Evolutionary conservation across 2,797 vertebrate genomes (phyloP).

Genomic region (Enteromius fasciolatus): DNA sequence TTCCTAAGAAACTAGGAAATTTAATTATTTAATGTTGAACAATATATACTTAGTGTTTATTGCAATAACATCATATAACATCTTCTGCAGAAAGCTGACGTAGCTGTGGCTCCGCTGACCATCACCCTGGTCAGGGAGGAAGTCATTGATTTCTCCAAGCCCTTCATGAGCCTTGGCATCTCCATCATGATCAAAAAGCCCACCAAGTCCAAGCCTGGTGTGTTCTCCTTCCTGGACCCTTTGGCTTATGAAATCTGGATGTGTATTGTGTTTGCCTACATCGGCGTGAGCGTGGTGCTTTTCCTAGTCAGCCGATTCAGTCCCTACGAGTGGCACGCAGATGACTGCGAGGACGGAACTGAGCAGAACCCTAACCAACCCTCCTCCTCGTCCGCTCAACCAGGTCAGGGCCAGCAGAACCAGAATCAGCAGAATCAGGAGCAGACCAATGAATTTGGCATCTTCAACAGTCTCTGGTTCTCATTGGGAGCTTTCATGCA

Average conservation of each 20-base stretch:
- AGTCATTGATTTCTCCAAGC: slow-evolving; percentile 99
- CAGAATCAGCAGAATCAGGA: slow-evolving; percentile 80
- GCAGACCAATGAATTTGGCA: slow-evolving; percentile 97
- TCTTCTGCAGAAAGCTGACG: slow-evolving; percentile 88
- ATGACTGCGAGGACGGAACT: slow-evolving; percentile 90
- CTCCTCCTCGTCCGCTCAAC: slow-evolving; percentile 71
- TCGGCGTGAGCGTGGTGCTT: slow-evolving; percentile 97
- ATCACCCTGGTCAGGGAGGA: slow-evolving; percentile 98
- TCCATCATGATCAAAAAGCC: slow-evolving; percentile 99
- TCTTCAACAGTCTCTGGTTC: slow-evolving; percentile 99
- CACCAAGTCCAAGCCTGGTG: slow-evolving; percentile 97
- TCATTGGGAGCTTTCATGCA: slow-evolving; percentile 99
- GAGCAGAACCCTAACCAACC: slow-evolving; percentile 81
- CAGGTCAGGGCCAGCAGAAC: slow-evolving; percentile 80
- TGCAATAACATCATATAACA: background rate
- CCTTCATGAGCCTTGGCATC: slow-evolving; percentile 98
- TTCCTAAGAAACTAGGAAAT: background rate
- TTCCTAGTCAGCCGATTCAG: slow-evolving; percentile 99
- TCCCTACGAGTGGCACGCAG: slow-evolving; percentile 97
- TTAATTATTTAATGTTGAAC: background rate
- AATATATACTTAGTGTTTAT: background rate
- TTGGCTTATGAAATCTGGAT: slow-evolving; percentile 99
- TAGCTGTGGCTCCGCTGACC: slow-evolving; percentile 95
- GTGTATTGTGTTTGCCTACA: slow-evolving; percentile 99
- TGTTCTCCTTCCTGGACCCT: slow-evolving; percentile 98